Base-by-base conservation (phyloP, 1,140 invertebrate species). In the Delia radicum region DNA sequence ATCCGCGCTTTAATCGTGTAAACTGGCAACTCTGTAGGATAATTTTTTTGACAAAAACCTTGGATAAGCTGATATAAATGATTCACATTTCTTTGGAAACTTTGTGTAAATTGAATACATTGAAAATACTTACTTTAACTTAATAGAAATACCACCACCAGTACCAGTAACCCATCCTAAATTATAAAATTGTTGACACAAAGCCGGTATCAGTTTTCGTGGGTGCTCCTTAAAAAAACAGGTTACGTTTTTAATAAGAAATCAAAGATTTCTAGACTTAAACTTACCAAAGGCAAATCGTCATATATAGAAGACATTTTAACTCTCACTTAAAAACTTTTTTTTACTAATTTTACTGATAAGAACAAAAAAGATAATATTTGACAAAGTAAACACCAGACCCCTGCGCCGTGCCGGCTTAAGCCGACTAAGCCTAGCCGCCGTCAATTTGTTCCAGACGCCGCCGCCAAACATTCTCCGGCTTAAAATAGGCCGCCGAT, bases 111-210 rank as follows among this genome's bases (percentile, higher is more conserved):
- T n/a, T n/a, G n/a, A n/a, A n/a, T n/a, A n/a, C n/a, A n/a, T n/a
- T n/a, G n/a, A n/a, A 63, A 26, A 26, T 31, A 87, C 85, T 87
- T 87, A 95, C 95, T 91, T 92, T 79, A 91, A 81, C 87, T 94
- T 96, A 24, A 98, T 97, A 74, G 94, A 97, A 79, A 99, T 96
- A 67, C 97, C 97, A 48, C 94, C 94, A 42, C 97, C 97, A 74
- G 88, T 90, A 8, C 97, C 97, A 63, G 96, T 97, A 0, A 98
- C 96, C 97, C 97, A 99, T 73, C 96, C 97, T 61, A 97, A 88
- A 80, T 94, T 84, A 87, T 98, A 99, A 87, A 99, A 98, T 84
- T 95, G 93, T 71, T 90, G 90, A 82, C 95, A 97, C 71, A 99
- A 87, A 81, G 94, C 91, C 12, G 96, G 96, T 82, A 98, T 98